Percentiles rank a stretch among this genome's conserved stretches.
phyloP scores from a whole-genome alignment of 1,140 invertebrate species.

The Ooceraea biroi region DNA sequence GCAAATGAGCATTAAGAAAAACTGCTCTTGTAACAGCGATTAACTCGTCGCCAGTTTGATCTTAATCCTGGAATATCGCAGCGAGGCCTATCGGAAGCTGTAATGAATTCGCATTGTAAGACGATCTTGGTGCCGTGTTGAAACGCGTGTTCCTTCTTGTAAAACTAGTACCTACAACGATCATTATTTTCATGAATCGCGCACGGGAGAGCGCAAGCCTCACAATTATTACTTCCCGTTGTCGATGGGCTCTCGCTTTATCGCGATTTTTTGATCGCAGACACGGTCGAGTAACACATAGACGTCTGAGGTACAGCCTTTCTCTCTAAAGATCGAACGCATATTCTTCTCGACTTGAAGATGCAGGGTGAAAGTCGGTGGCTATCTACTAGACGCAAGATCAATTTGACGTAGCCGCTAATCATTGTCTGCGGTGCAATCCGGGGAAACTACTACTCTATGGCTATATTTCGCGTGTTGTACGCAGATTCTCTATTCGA shows the following conservation, averaged over 20 bases:
- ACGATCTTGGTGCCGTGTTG: neutral
- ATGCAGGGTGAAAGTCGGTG: slow-evolving; percentile 53
- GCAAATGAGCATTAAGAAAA: neutral
- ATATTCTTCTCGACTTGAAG: slow-evolving; percentile 38
- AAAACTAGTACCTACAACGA: slow-evolving; percentile 19
- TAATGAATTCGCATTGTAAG: neutral
- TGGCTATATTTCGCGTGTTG: slow-evolving; percentile 7
- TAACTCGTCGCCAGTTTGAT: neutral
- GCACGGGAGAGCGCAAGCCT: neutral
- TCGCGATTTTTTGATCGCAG: slow-evolving; percentile 46
- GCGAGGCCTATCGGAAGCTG: neutral
- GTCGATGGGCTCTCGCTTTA: slow-evolving; percentile 39
- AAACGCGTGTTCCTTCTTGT: neutral
- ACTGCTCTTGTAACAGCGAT: neutral
- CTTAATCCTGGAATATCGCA: neutral
- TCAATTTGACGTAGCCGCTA: slow-evolving; percentile 53
- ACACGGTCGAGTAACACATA: slow-evolving; percentile 43
- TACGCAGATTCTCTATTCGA: neutral
- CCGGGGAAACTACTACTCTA: neutral
- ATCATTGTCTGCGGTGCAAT: slow-evolving; percentile 47
- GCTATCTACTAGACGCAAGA: slow-evolving; percentile 43
- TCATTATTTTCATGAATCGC: slow-evolving; percentile 34
- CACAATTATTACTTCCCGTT: slow-evolving; percentile 23
- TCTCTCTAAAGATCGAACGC: slow-evolving; percentile 51
- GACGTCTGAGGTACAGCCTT: slow-evolving; percentile 36